Evolutionary conservation across 1,140 invertebrate genomes (phyloP).

Genomic region (Parapsyche elsis): DNA sequence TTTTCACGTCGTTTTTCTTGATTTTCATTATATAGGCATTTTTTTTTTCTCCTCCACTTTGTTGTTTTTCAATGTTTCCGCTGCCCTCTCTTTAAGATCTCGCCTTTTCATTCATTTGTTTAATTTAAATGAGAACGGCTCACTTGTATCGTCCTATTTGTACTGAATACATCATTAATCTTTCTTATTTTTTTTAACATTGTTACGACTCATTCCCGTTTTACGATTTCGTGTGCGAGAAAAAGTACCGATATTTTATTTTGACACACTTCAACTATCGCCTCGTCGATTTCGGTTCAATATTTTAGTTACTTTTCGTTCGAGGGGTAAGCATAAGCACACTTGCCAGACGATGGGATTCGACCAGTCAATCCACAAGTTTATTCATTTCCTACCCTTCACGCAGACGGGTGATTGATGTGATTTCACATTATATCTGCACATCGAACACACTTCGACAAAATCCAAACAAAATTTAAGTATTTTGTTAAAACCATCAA

Average conservation of each 20-base stretch:
- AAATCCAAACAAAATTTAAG: background rate
- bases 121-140: conserved; percentile 9
- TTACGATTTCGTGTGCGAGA: no score
- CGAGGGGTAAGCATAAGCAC: background rate
- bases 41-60: conserved; percentile 6
- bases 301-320: background rate
- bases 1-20: conserved; percentile 14
- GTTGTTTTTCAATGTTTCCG: conserved; percentile 1
- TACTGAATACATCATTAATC: no score
- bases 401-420: conserved; percentile 53
- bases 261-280: no score
- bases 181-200: no score
- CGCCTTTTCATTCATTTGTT: conserved; percentile 12
- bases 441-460: conserved; percentile 36
- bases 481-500: no score
- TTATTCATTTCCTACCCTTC: conserved; percentile 56
- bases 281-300: background rate
- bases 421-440: conserved; percentile 54
- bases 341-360: conserved; percentile 8
- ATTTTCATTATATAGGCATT: conserved; percentile 16
- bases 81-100: background rate
- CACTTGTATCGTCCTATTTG: background rate
- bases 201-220: no score
- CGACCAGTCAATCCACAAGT: conserved; percentile 51
- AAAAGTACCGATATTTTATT: no score